Evolutionary conservation across 2,113 vertebrate species (phyloP).

Genomic region (Clupea harengus): DNA sequence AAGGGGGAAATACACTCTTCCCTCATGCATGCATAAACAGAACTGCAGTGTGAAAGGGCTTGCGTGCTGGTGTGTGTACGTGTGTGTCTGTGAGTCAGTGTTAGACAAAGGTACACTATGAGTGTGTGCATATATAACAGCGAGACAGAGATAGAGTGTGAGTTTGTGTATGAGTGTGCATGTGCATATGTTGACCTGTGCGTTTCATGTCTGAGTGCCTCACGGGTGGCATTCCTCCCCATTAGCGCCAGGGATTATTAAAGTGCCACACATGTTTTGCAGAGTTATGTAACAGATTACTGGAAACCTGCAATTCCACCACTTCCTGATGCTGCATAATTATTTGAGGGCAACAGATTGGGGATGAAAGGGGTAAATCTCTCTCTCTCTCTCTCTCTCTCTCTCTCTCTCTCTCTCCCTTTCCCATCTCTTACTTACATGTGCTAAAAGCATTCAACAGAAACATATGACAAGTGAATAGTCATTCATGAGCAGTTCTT

Average conservation of each 20-base stretch:
- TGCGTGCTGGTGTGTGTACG: no score
- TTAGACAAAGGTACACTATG: no score
- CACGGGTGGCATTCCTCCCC: background rate
- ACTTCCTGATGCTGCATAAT: background rate
- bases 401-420: background rate
- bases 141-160: background rate
- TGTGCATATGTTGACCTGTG: background rate
- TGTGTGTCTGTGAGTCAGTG: no score
- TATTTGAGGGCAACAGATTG: conserved; percentile 7
- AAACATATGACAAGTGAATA: background rate
- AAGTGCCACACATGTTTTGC: background rate
- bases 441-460: background rate
- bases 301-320: conserved; percentile 8
- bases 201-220: background rate
- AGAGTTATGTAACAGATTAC: conserved; percentile 16
- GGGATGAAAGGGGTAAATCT: conserved; percentile 10
- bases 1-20: no score
- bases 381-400: background rate
- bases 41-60: no score
- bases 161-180: background rate
- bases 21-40: no score
- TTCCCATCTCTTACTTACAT: background rate
- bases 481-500: background rate
- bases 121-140: background rate
- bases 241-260: background rate